phyloP scores from a whole-genome alignment of 2,888 invertebrate genomes.

The Chloroclystis v-ata region DNA sequence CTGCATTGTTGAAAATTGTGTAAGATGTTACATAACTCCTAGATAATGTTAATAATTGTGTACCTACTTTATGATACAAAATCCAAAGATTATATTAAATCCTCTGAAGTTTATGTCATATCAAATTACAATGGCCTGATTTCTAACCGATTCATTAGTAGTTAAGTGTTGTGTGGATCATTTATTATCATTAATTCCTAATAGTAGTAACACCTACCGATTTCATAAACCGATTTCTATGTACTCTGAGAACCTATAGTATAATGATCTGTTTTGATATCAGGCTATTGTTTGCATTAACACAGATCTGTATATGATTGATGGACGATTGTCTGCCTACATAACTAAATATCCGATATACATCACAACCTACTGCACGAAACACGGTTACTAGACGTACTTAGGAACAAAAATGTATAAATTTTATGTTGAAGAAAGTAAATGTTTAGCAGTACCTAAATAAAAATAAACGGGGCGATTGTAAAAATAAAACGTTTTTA shows the following conservation, averaged over 20 bases:
- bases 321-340: neutral
- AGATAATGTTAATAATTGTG: conserved; percentile 27
- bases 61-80: conserved; percentile 28
- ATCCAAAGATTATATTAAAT: conserved; percentile 50
- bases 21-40: conserved; percentile 55
- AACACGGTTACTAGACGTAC: conserved; percentile 65
- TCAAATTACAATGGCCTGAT: neutral
- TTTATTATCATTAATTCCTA: neutral
- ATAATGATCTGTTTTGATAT: conserved; percentile 1
- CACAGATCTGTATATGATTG: conserved; percentile 5
- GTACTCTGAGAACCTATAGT: neutral
- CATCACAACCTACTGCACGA: conserved; percentile 46
- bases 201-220: neutral
- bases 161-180: neutral
- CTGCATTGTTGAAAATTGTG: conserved; percentile 64
- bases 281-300: neutral
- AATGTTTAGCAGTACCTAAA: conserved; percentile 58
- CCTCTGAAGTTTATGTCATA: conserved; percentile 34
- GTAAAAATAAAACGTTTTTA: conserved; percentile 40
- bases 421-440: conserved; percentile 60
- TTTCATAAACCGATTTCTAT: neutral
- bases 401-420: conserved; percentile 58
- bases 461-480: conserved; percentile 72
- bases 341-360: conserved; percentile 9
- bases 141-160: conserved; percentile 5